Base-by-base conservation (phyloP, 2,797 vertebrate species). In the Lutjanus argentimaculatus region DNA sequence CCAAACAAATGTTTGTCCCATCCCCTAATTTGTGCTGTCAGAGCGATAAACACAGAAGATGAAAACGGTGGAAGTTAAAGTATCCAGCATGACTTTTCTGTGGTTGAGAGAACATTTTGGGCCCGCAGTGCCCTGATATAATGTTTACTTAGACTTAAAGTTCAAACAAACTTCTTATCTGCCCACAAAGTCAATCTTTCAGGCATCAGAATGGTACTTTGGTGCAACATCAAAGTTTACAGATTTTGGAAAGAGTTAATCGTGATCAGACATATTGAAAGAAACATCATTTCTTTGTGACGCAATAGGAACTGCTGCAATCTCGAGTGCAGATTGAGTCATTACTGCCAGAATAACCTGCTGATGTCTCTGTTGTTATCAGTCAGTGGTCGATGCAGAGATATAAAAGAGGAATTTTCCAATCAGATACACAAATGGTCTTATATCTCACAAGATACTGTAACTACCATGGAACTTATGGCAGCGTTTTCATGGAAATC, bases 11-110 rank as follows among this genome's bases (percentile, higher is more conserved):
- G 80, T 72, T 77, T 78, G 82, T 85, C 73, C 77, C 68, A 14
- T 85, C 63, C 75, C 36, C n/a, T 86, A 89, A 89, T 92, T 79
- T 85, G 49, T 21, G 66, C 78, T 86, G 85, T 90, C 84, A 80
- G 71, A 66, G 69, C 49, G 66, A 77, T 88, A 87, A 92, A 87
- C 79, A 83, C 43, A 67, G 56, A 57, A 70, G 78, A 89, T 83
- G 51, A 82, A 82, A 80, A 53, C 25, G 1, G 40, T 66, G 73
- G 57, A 77, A 53, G 77, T 21, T 64, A 0, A 2, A 67, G 70
- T 45, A 80, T 89, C 58, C 48, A 10, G 49, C 52, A 7, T 49
- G 55, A 66, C 58, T 79, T 63, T 76, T 51, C 30, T 79, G 86
- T 67, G 69, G 79, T 73, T 10, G 43, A 64, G 22, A 43, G 63